Percentiles rank a stretch among this genome's conserved stretches.
Evolutionary conservation across 2,797 vertebrate genomes (phyloP).

Genomic region (Microctenopoma stevenorrisi): DNA sequence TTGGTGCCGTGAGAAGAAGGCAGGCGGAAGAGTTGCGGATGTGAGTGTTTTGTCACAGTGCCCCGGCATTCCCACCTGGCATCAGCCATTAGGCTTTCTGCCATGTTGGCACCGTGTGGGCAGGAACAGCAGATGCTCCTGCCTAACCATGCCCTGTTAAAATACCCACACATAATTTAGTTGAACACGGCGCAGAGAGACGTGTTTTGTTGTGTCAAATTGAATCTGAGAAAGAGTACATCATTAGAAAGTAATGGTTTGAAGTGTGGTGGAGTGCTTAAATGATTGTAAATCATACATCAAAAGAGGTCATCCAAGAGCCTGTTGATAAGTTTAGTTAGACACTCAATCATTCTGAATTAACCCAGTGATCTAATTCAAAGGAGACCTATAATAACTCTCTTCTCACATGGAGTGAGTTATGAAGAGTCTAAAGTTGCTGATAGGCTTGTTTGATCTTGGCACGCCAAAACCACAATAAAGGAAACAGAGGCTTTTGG

Average conservation of each 20-base stretch:
- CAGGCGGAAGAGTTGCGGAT: constrained; percentile 35
- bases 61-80: constrained; percentile 60
- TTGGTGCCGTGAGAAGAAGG: constrained; percentile 7
- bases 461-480: constrained; percentile 67
- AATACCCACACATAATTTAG: constrained; percentile 62
- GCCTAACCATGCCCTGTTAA: constrained; percentile 55
- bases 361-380: constrained; percentile 43
- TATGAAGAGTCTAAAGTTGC: constrained; percentile 51
- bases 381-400: constrained; percentile 44
- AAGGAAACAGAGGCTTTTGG: constrained; percentile 63
- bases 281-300: constrained; percentile 45
- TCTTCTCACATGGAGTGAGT: constrained; percentile 61
- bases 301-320: constrained; percentile 39
- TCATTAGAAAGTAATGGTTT: constrained; percentile 21
- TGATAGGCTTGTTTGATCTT: constrained; percentile 71
- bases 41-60: constrained; percentile 47
- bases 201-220: constrained; percentile 44
- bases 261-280: constrained; percentile 16
- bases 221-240: constrained; percentile 16
- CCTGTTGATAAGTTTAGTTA: constrained; percentile 32
- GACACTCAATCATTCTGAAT: constrained; percentile 31
- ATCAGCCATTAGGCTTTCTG: constrained; percentile 54
- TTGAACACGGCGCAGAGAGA: constrained; percentile 25
- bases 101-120: constrained; percentile 63
- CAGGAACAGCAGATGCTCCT: constrained; percentile 56